Conservation (phyloP, 2,113 vertebrate species). For the western clawed frog (Xenopus tropicalis) region DNA sequence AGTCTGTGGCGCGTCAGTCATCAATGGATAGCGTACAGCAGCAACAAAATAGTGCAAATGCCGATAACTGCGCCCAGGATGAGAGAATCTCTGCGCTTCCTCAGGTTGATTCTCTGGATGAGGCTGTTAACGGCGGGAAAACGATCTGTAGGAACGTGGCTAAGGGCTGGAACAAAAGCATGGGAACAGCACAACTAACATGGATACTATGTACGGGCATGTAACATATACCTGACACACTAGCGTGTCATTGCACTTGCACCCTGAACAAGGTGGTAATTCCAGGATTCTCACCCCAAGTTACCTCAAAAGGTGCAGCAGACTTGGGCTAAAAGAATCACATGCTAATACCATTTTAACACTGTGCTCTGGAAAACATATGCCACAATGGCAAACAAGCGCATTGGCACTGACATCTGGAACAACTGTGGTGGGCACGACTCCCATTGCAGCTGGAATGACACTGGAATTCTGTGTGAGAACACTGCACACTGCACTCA, state of each 20-base stretch:
- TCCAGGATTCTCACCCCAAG: no score
- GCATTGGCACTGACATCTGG: no score
- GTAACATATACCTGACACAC: constrained; percentile 2
- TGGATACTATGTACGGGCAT: not conserved
- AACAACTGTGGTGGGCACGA: no score
- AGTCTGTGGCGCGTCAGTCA: constrained; percentile 54
- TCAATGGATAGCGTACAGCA: constrained; percentile 95
- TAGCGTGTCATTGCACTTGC: constrained; percentile 6
- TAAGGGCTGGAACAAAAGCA: constrained; percentile 57
- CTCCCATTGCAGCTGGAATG: no score
- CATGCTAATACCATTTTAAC: no score
- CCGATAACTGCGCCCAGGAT: constrained; percentile 86
- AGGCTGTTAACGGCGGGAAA: constrained; percentile 96
- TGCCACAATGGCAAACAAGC: no score
- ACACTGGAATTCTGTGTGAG: no score
- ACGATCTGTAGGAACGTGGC: constrained; percentile 72
- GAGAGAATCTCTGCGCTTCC: constrained; percentile 92
- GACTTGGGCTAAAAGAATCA: no score
- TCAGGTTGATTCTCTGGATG: constrained; percentile 93
- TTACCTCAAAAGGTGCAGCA: no score
- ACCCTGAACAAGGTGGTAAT: not conserved
- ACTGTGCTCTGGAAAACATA: no score
- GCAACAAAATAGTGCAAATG: constrained; percentile 88
- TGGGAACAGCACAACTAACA: constrained; percentile 3
- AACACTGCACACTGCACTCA: no score